These are phyloP conservation scores for Botia almorhae DNA, from an alignment of 2,797 vertebrate species.

Conservation along the genomic window DNA sequence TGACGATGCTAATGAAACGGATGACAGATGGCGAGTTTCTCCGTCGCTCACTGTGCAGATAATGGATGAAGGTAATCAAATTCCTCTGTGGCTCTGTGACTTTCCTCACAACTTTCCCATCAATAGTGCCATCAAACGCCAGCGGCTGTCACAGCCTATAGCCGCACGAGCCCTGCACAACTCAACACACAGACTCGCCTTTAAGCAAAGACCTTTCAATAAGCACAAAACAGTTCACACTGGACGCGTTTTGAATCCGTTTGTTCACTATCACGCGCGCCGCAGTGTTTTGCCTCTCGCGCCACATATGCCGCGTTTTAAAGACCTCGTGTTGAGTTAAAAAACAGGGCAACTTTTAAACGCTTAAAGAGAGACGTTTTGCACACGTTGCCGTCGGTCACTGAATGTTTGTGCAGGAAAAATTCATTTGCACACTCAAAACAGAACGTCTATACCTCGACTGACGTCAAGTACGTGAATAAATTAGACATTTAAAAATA, in stretches of 20 bases:
- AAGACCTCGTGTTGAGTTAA: not conserved
- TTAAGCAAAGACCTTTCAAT: not conserved
- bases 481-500: not conserved
- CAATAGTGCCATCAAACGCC: slow-evolving; percentile 82
- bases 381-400: not conserved
- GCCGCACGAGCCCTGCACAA: not conserved
- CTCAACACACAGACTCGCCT: not conserved
- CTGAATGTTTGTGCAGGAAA: not conserved
- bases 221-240: not conserved
- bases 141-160: slow-evolving; percentile 38
- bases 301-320: not conserved
- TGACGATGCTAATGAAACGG: slow-evolving; percentile 99
- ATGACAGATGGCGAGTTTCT: slow-evolving; percentile 99
- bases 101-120: slow-evolving; percentile 96
- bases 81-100: slow-evolving; percentile 96
- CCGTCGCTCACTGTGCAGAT: slow-evolving; percentile 95
- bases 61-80: slow-evolving; percentile 99
- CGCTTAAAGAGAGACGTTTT: not conserved
- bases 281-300: too few species aligned
- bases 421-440: not conserved
- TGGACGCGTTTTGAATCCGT: not conserved
- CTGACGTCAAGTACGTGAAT: not conserved
- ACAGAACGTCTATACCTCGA: too few species aligned
- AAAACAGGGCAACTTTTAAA: not conserved
- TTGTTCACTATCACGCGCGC: not conserved